Conservation (phyloP, 1,140 invertebrate genomes). For the Coelopa frigida region DNA sequence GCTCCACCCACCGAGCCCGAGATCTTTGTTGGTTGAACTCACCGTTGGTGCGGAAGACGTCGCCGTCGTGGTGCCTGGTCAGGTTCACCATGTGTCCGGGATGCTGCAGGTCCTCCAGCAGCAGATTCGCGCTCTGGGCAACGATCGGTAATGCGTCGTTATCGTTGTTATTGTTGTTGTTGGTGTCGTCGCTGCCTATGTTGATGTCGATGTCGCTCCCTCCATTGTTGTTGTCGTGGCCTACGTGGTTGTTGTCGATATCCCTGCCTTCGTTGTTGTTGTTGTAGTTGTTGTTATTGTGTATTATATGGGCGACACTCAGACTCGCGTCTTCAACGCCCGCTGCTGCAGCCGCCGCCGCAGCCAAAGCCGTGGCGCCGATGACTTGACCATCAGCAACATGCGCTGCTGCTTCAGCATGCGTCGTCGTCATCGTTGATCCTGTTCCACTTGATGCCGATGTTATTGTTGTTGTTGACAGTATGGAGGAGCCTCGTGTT, state of each 20-base stretch:
- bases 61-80: conserved; percentile 51
- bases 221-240: neutral
- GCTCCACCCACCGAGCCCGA: too few species aligned
- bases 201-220: neutral
- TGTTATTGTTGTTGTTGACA: conserved; percentile 11
- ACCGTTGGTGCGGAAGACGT: conserved; percentile 53
- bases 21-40: too few species aligned
- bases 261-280: neutral
- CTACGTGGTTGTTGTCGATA: conserved; percentile 5
- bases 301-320: neutral
- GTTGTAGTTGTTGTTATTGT: neutral
- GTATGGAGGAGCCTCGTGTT: neutral
- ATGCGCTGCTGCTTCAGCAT: conserved; percentile 10
- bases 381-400: conserved; percentile 15
- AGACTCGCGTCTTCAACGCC: conserved; percentile 10
- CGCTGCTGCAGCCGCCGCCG: conserved; percentile 15
- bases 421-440: conserved; percentile 5
- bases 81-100: conserved; percentile 41
- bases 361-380: conserved; percentile 26
- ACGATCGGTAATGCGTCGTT: conserved; percentile 14
- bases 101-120: conserved; percentile 37
- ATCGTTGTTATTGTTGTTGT: neutral
- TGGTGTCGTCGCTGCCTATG: conserved; percentile 3
- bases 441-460: conserved; percentile 1
- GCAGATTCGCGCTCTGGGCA: conserved; percentile 27